phyloP scores from a whole-genome alignment of 2,113 vertebrate genomes.

The Colistium nudipinnis region DNA sequence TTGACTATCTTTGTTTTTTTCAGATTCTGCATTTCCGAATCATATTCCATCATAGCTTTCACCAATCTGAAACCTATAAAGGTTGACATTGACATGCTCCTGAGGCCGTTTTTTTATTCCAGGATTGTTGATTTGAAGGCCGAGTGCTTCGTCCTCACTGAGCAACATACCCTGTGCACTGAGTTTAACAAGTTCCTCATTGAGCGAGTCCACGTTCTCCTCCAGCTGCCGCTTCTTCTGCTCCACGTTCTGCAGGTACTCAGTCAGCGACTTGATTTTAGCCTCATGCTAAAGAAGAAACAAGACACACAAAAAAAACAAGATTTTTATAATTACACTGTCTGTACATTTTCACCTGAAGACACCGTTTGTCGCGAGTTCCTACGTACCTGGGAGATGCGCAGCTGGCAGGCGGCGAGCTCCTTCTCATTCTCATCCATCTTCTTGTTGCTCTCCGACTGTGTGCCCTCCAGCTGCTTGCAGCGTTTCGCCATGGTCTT shows the following conservation, averaged over 20 bases:
- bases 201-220: slow-evolving; percentile 94
- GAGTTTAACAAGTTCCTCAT: slow-evolving; percentile 93
- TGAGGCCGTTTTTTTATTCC: too few species aligned
- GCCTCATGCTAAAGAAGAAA: slow-evolving; percentile 89
- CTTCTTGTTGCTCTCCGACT: slow-evolving; percentile 94
- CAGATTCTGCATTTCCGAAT: too few species aligned
- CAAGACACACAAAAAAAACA: background rate
- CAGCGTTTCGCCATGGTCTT: slow-evolving; percentile 97
- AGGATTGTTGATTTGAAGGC: too few species aligned
- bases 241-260: slow-evolving; percentile 97
- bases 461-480: slow-evolving; percentile 91
- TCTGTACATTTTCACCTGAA: background rate
- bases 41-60: too few species aligned
- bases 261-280: slow-evolving; percentile 96
- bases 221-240: slow-evolving; percentile 97
- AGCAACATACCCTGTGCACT: slow-evolving; percentile 88
- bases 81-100: too few species aligned
- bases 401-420: slow-evolving; percentile 93
- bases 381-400: slow-evolving; percentile 88
- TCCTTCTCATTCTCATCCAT: slow-evolving; percentile 97
- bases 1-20: too few species aligned
- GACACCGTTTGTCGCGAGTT: accelerated
- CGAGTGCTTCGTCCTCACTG: too few species aligned
- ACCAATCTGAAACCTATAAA: too few species aligned
- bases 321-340: background rate